Conservation (phyloP, 2,797 vertebrate species). For the Tangara arthus region DNA sequence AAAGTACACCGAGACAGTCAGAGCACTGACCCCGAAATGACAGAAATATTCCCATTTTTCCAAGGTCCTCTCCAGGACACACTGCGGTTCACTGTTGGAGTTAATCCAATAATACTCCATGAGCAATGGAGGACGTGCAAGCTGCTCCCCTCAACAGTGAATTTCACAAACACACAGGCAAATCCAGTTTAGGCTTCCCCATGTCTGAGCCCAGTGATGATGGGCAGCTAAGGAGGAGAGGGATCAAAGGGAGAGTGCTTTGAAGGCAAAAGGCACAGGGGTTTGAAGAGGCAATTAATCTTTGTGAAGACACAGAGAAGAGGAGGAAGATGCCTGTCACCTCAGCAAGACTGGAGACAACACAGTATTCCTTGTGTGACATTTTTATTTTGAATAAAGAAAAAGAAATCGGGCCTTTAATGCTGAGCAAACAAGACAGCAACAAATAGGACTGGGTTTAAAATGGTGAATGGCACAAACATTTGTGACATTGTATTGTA, state of each 20-base stretch:
- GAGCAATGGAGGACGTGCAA: background rate
- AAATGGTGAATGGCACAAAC: background rate
- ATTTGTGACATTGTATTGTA: background rate
- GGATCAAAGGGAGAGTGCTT: constrained; percentile 10
- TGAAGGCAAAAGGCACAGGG: background rate
- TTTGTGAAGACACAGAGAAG: background rate
- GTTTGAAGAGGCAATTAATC: constrained; percentile 29
- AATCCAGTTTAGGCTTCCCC: background rate
- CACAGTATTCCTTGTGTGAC: background rate
- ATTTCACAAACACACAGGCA: background rate
- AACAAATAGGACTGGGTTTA: background rate
- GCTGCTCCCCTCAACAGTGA: background rate
- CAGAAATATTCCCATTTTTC: background rate
- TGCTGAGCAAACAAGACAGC: background rate
- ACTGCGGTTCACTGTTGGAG: background rate
- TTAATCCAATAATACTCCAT: background rate
- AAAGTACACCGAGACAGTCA: background rate
- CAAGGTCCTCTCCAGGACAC: background rate
- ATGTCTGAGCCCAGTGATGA: background rate
- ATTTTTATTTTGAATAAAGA: background rate
- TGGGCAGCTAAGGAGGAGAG: background rate
- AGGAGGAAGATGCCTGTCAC: background rate
- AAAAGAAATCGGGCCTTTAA: background rate
- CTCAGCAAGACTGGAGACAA: background rate
- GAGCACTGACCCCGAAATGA: background rate